Evolutionary conservation across 2,797 vertebrate genomes (phyloP).

Genomic region (Florisuga fusca): DNA sequence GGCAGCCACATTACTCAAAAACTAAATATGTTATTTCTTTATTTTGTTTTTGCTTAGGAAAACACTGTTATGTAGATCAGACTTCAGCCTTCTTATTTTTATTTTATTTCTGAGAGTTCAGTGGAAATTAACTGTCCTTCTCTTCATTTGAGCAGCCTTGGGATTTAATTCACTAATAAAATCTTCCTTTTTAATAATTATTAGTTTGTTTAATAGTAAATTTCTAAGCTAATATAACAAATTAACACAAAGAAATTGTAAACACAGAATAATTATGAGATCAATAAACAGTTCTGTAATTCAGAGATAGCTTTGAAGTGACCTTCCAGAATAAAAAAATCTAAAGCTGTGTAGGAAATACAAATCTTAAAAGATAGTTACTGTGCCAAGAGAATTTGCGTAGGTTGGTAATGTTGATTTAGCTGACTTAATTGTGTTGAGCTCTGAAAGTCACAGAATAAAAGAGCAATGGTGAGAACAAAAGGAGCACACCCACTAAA

Average conservation of each 20-base stretch:
- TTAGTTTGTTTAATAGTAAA: constrained; percentile 33
- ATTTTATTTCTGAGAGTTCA: neutral
- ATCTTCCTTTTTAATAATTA: neutral
- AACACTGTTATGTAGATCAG: neutral
- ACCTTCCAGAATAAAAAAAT: constrained; percentile 45
- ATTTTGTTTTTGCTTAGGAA: neutral
- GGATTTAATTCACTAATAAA: neutral
- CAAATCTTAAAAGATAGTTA: constrained; percentile 24
- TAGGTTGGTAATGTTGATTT: constrained; percentile 64
- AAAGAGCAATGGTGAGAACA: constrained; percentile 52
- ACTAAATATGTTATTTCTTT: neutral
- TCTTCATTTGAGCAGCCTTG: neutral
- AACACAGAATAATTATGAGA: constrained; percentile 69
- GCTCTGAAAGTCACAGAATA: constrained; percentile 29
- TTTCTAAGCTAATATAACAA: constrained; percentile 1
- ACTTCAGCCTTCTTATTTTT: neutral
- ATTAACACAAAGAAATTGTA: constrained; percentile 32
- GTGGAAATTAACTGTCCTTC: neutral
- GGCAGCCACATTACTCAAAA: neutral
- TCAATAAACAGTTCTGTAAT: constrained; percentile 57
- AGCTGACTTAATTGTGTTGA: constrained; percentile 60
- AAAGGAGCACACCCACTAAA: constrained; percentile 12
- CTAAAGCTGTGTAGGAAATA: neutral
- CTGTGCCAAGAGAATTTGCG: constrained; percentile 46
- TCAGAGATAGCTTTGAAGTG: constrained; percentile 62